Percentiles rank a stretch among this genome's conserved stretches.
phyloP scores from a whole-genome alignment of 2,113 vertebrate genomes.

The Falco punctatus region DNA sequence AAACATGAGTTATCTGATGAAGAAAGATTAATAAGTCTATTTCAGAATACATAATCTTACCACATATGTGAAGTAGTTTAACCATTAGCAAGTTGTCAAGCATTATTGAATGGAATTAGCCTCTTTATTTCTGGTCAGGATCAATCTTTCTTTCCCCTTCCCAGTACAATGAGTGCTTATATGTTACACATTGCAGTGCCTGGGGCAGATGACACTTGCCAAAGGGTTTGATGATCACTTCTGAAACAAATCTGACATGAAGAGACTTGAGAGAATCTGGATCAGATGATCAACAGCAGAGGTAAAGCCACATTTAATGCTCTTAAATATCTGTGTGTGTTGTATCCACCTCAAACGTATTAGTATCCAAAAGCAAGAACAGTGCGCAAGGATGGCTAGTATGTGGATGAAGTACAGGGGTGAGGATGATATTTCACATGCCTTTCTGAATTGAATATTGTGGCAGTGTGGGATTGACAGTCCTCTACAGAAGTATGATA shows the following conservation, averaged over 20 bases:
- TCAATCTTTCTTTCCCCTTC: neutral
- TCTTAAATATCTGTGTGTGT: neutral
- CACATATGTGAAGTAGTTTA: constrained; percentile 53
- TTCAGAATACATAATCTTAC: constrained; percentile 33
- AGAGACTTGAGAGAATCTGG: constrained; percentile 42
- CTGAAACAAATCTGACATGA: constrained; percentile 69
- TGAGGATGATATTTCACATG: neutral
- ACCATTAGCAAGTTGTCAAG: constrained; percentile 63
- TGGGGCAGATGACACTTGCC: constrained; percentile 68
- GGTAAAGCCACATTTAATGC: constrained; percentile 2
- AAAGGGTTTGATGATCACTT: constrained; percentile 69
- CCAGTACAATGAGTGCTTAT: constrained; percentile 44
- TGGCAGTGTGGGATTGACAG: neutral
- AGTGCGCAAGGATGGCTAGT: neutral
- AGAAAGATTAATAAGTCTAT: constrained; percentile 51
- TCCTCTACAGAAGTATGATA: neutral
- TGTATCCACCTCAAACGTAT: neutral
- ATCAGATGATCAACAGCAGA: constrained; percentile 33
- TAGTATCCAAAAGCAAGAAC: neutral
- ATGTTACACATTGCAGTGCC: constrained; percentile 33
- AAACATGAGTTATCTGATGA: constrained; percentile 23
- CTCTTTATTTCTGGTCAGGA: constrained; percentile 53
- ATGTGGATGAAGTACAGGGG: neutral
- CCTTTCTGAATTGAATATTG: neutral
- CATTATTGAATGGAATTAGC: constrained; percentile 62